Evolutionary conservation across 2,797 vertebrate genomes (phyloP).

Genomic region (Chromobotia macracanthus): DNA sequence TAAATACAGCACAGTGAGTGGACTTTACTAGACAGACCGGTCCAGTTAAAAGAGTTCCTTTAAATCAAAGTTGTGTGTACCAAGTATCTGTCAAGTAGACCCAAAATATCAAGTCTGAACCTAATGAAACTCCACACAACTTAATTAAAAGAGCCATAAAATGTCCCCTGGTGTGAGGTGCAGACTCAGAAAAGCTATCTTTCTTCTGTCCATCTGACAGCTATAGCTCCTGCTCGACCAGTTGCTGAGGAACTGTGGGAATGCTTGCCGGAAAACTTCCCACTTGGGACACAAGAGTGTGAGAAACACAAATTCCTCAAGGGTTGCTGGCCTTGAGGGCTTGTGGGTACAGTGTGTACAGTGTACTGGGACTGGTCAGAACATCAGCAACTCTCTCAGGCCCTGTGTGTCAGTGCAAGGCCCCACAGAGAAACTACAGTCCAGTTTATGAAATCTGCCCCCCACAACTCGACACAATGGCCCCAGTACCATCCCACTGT

Average conservation of each 20-base stretch:
- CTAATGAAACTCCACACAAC: not conserved
- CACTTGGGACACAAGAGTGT: slow-evolving; percentile 62
- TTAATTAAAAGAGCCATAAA: slow-evolving; percentile 53
- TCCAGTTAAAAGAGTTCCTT: not conserved
- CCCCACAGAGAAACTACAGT: not conserved
- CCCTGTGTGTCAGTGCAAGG: slow-evolving; percentile 51
- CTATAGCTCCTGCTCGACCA: slow-evolving; percentile 53
- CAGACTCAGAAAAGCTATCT: slow-evolving; percentile 42
- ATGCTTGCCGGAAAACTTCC: slow-evolving; percentile 65
- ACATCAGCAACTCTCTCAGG: slow-evolving; percentile 55
- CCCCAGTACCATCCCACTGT: not conserved
- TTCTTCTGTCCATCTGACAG: slow-evolving; percentile 54
- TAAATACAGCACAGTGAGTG: not conserved
- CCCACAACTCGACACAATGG: slow-evolving; percentile 3
- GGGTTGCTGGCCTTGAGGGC: slow-evolving; percentile 57
- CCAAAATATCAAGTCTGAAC: slow-evolving; percentile 31
- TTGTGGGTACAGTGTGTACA: slow-evolving; percentile 61
- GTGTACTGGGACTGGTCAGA: slow-evolving; percentile 18
- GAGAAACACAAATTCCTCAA: slow-evolving; percentile 66
- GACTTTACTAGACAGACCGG: too few relatives aligned
- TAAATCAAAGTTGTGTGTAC: too few relatives aligned
- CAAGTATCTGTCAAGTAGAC: not conserved
- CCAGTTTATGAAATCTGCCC: not conserved
- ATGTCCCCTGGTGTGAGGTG: slow-evolving; percentile 58
- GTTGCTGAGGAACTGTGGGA: slow-evolving; percentile 72